phyloP scores from a whole-genome alignment of 2,888 invertebrate species.

The Synergus gifuensis region DNA sequence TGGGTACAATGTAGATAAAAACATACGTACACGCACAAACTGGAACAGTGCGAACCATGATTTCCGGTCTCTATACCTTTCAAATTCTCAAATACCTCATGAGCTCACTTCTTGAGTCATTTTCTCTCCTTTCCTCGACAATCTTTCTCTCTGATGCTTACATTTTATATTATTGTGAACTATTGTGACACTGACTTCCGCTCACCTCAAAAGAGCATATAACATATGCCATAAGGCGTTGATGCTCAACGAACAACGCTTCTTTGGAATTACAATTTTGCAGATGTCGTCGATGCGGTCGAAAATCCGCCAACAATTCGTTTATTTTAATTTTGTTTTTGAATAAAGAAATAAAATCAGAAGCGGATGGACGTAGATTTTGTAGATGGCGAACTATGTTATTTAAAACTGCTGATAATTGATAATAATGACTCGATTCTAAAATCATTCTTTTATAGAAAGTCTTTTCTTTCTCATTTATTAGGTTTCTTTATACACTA shows the following conservation, averaged over 20 bases:
- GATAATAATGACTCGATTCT: too few relatives aligned
- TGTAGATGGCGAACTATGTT: too few relatives aligned
- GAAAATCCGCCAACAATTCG: neutral
- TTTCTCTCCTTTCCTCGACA: conserved; percentile 1
- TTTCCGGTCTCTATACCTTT: conserved; percentile 43
- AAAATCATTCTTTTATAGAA: too few relatives aligned
- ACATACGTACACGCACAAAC: conserved; percentile 51
- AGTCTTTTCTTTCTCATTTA: too few relatives aligned
- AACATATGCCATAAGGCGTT: neutral
- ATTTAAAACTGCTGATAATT: too few relatives aligned
- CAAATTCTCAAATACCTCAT: neutral
- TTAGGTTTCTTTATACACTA: too few relatives aligned
- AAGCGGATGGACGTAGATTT: too few relatives aligned
- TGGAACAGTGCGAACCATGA: conserved; percentile 55
- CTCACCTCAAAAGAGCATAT: neutral
- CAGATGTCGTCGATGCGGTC: neutral
- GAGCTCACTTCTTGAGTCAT: neutral
- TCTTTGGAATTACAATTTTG: neutral
- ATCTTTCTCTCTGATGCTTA: neutral
- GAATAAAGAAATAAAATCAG: neutral
- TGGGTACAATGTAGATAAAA: conserved; percentile 56
- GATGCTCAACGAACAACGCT: neutral
- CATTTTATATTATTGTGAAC: neutral
- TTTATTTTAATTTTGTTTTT: neutral
- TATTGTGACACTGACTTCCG: neutral